Base-by-base conservation (phyloP, 2,113 vertebrate species). In the Kryptolebias marmoratus region DNA sequence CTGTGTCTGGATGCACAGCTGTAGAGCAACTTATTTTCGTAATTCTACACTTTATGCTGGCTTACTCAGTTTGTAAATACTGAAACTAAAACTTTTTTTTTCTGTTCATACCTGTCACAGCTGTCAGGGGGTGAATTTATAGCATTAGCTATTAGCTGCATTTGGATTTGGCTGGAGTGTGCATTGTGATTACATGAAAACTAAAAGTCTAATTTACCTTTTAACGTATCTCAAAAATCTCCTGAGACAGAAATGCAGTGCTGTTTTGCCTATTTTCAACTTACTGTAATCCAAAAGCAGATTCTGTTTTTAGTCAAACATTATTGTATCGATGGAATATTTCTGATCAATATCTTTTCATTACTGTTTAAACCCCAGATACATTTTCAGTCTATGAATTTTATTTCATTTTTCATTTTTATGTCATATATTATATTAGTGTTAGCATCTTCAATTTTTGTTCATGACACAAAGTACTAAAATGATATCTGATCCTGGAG, bases 61-160 rank as follows among this genome's bases (percentile, higher is more conserved):
- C 57, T 36, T 18, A 18, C 28, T 65, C 31, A 39, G 30, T n/a
- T 42, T 55, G n/a, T 68, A 28, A 39, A 53, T 39, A 42, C 30
- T 64, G 47, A 36, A 55, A 31, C 47, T 64, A 14, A 57, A 9
- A 12, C 32, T 67, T 59, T 56, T 50, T 30, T 64, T 71, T 18
- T 36, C 14, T 63, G 5, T 30, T n/a, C 7, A 2, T n/a, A 73
- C 56, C 13, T 52, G 30, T 54, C 36, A 28, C 31, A 62, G 68
- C 36, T 54, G 22, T 44, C 13, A 48, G 52, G 4, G 45, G 1
- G 30, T 73, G 42, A 45, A 12, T 68, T 61, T 22, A 31, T 16
- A 44, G n/a, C 39, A 61, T 5, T 7, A 22, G 44, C 0, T 11
- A 27, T 57, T 68, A 50, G 31, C 31, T 72, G 5, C 22, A 13